phyloP scores from a whole-genome alignment of 2,888 invertebrate genomes.

The Myopa testacea region DNA sequence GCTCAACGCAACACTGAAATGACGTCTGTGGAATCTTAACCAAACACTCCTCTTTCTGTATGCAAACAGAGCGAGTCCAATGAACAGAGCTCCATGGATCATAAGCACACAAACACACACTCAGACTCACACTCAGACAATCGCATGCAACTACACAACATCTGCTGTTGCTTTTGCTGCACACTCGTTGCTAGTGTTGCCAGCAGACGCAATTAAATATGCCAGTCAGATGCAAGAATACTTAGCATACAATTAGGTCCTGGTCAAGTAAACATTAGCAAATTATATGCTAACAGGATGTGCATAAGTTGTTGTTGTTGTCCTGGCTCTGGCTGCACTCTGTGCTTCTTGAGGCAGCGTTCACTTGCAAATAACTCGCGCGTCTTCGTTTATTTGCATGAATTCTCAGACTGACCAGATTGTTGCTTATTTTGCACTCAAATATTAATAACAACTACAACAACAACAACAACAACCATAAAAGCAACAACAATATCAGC shows the following conservation, averaged over 20 bases:
- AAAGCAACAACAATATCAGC: constrained; percentile 33
- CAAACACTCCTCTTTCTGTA: background rate
- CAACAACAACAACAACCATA: constrained; percentile 44
- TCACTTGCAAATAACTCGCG: background rate
- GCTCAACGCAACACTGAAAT: background rate
- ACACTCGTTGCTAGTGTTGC: background rate
- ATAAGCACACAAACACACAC: background rate
- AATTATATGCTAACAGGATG: constrained; percentile 59
- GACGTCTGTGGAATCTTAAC: background rate
- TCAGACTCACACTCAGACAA: no score
- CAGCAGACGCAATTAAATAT: constrained; percentile 49
- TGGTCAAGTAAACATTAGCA: constrained; percentile 61
- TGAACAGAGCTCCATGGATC: background rate
- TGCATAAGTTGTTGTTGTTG: constrained; percentile 39
- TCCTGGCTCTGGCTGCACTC: constrained; percentile 29
- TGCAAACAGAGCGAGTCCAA: background rate
- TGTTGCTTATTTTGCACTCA: constrained; percentile 51
- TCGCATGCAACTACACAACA: background rate
- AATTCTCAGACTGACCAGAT: constrained; percentile 32
- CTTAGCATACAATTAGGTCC: constrained; percentile 60
- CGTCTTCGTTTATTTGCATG: constrained; percentile 11
- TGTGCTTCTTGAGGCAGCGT: constrained; percentile 4
- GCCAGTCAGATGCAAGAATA: constrained; percentile 53
- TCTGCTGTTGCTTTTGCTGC: background rate
- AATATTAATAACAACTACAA: constrained; percentile 14